Conservation (phyloP, 1,140 invertebrate genomes). For the Drosophila bocki region DNA sequence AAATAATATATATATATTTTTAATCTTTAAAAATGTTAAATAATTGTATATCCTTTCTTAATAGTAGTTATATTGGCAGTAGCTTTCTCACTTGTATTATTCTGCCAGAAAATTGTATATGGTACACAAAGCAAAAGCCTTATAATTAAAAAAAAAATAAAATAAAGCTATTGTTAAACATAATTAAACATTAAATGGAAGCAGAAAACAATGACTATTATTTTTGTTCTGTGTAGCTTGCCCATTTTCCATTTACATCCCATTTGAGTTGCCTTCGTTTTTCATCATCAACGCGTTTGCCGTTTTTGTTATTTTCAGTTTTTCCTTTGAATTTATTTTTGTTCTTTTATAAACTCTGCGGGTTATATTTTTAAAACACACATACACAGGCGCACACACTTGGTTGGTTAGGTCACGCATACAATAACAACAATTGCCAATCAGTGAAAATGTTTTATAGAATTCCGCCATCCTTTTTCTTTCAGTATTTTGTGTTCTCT, state of each 20-base stretch:
- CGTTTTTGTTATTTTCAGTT: constrained; percentile 77
- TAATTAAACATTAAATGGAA: background rate
- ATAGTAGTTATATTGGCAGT: no score
- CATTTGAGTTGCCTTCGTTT: constrained; percentile 44
- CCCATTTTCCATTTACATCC: constrained; percentile 33
- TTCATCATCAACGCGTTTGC: constrained; percentile 49
- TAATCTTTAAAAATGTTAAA: no score
- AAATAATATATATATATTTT: no score
- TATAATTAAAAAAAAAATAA: no score
- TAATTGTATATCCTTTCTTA: no score
- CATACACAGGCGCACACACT: constrained; percentile 7
- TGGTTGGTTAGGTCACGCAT: constrained; percentile 29
- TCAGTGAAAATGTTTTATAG: constrained; percentile 59
- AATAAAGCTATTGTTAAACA: background rate
- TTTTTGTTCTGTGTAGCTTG: constrained; percentile 6
- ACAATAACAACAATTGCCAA: constrained; percentile 42
- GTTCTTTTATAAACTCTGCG: constrained; percentile 79
- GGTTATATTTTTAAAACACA: constrained; percentile 75
- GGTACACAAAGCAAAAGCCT: no score
- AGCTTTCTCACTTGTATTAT: no score
- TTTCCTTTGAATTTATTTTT: constrained; percentile 81
- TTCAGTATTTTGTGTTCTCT: constrained; percentile 29
- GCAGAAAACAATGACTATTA: background rate
- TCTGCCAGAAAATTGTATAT: no score
- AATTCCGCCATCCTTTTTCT: constrained; percentile 33